Conservation (phyloP, 2,888 invertebrate species). For the Pterostichus niger region DNA sequence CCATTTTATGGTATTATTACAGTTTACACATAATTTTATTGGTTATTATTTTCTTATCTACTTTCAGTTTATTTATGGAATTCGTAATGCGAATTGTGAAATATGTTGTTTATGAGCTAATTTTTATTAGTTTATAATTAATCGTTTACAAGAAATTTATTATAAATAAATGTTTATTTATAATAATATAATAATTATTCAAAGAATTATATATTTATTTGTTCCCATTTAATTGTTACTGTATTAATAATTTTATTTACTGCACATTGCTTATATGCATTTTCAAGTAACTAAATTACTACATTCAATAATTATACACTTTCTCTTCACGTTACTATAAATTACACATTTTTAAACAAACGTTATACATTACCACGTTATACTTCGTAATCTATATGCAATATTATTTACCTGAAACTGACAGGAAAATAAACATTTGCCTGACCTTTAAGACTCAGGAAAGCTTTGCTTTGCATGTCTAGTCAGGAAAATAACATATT, state of each 20-base stretch:
- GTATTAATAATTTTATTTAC: too few species aligned
- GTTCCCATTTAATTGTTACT: too few species aligned
- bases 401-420: too few species aligned
- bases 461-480: too few species aligned
- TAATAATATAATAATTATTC: not conserved
- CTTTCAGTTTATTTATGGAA: conserved; percentile 22
- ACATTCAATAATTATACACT: not conserved
- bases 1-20: not conserved
- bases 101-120: conserved; percentile 10
- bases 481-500: too few species aligned
- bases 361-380: too few species aligned
- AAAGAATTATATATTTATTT: not conserved
- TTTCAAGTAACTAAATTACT: not conserved
- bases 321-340: too few species aligned
- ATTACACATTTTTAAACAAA: too few species aligned
- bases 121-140: conserved; percentile 16
- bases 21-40: conserved; percentile 16
- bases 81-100: conserved; percentile 19
- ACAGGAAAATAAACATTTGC: too few species aligned
- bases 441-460: too few species aligned
- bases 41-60: conserved; percentile 29
- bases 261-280: too few species aligned
- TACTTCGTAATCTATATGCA: too few species aligned
- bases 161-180: conserved; percentile 27
- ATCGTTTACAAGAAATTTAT: conserved; percentile 35